A percentile compares a stretch with the other conserved stretches of the same genome.
Evolutionary conservation across 2,888 invertebrate genomes (phyloP).

Genomic region (Neoitamus cyanurus): DNA sequence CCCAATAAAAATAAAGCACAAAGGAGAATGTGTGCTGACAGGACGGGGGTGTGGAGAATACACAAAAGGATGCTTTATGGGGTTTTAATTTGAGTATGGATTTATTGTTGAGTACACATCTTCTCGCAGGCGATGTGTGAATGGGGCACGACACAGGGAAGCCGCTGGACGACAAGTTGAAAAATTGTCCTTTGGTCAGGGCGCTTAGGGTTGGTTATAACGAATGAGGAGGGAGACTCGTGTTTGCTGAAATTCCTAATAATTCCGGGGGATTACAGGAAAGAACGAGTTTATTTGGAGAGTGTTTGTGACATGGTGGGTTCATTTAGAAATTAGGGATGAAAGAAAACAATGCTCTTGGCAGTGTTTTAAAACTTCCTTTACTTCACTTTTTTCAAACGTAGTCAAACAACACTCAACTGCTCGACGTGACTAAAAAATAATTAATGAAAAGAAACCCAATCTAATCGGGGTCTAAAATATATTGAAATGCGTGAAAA

Average conservation of each 20-base stretch:
- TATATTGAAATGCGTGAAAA: too few species aligned
- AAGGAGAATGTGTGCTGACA: background rate
- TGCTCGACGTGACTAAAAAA: too few species aligned
- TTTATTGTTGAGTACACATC: slow-evolving; percentile 9
- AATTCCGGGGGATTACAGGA: background rate
- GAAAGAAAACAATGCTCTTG: background rate
- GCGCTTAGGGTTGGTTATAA: background rate
- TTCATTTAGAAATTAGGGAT: background rate
- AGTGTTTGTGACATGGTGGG: background rate
- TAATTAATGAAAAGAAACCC: too few species aligned
- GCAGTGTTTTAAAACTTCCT: background rate
- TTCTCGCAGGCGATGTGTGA: background rate
- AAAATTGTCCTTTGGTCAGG: background rate
- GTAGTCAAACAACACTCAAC: too few species aligned
- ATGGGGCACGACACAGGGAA: background rate
- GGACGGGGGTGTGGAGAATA: background rate
- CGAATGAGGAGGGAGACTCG: background rate
- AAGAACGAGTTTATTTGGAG: background rate
- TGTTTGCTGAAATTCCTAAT: background rate
- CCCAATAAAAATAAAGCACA: slow-evolving; percentile 36
- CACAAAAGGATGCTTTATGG: slow-evolving; percentile 16
- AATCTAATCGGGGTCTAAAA: too few species aligned
- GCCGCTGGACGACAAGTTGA: background rate
- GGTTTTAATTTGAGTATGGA: slow-evolving; percentile 33
- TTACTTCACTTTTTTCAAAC: too few species aligned